Evolutionary conservation across 2,113 vertebrate species (phyloP).

Genomic region (Pteronura brasiliensis): DNA sequence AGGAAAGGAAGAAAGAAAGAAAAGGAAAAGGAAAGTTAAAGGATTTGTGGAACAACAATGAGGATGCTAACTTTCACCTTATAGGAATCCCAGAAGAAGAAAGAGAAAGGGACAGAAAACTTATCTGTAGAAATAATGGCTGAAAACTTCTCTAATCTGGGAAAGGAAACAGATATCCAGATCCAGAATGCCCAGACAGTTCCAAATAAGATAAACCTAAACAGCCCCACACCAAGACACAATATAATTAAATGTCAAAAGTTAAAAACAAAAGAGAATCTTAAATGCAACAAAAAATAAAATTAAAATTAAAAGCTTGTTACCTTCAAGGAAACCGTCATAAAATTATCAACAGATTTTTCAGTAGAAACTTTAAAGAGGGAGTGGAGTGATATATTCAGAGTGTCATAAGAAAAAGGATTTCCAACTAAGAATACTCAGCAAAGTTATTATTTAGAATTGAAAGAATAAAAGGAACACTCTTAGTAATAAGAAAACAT

Average conservation of each 20-base stretch:
- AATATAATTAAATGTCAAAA: not conserved
- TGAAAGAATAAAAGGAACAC: not conserved
- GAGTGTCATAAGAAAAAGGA: not conserved
- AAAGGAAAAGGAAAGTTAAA: too few species aligned
- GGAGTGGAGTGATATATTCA: not conserved
- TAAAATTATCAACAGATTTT: not conserved
- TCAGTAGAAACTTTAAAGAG: not conserved
- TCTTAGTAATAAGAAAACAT: not conserved
- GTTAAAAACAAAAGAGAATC: not conserved
- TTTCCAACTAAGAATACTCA: not conserved
- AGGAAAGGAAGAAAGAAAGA: not conserved
- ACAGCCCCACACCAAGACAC: too few species aligned
- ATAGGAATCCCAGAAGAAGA: not conserved
- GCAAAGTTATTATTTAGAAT: not conserved
- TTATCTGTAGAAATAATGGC: not conserved
- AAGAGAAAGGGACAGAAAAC: not conserved
- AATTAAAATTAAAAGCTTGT: not conserved
- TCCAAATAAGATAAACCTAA: too few species aligned
- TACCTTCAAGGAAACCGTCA: not conserved
- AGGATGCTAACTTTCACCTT: not conserved
- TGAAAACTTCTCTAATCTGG: not conserved
- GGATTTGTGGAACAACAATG: too few species aligned
- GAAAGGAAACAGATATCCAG: too few species aligned
- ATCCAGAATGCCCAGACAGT: too few species aligned
- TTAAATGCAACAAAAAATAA: not conserved